Percentiles rank a stretch among this genome's conserved stretches.
phyloP scores from a whole-genome alignment of 2,797 vertebrate species.

The Spinus pinus region DNA sequence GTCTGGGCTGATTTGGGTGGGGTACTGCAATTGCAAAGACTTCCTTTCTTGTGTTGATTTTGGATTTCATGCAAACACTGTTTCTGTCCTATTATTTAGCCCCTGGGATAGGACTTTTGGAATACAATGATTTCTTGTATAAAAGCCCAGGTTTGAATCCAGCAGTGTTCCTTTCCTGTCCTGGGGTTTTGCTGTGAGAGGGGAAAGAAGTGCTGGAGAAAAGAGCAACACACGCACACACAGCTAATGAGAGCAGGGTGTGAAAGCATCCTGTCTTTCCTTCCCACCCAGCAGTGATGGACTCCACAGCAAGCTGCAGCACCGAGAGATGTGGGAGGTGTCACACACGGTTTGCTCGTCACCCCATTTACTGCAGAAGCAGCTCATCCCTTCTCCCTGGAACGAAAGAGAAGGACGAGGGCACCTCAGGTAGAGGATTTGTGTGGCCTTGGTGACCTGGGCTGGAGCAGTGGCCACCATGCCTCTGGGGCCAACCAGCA shows the following conservation, averaged over 20 bases:
- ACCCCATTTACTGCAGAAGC: not conserved
- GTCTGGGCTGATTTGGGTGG: not conserved
- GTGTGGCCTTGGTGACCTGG: rapidly evolving
- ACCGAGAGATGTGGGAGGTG: not conserved
- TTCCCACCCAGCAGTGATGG: not conserved
- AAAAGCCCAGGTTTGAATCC: not conserved
- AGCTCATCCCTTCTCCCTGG: rapidly evolving
- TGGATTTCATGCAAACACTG: not conserved
- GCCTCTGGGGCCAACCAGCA: not conserved
- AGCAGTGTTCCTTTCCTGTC: not conserved
- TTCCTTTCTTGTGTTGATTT: not conserved
- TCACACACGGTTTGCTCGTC: not conserved
- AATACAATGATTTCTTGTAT: not conserved
- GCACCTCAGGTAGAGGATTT: not conserved
- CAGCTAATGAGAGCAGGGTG: not conserved
- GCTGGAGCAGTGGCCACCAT: not conserved
- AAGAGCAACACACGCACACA: rapidly evolving
- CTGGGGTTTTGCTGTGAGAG: not conserved
- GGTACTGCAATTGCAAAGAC: not conserved
- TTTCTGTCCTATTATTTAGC: not conserved
- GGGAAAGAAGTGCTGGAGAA: not conserved
- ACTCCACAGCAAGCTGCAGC: not conserved
- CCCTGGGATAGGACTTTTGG: not conserved
- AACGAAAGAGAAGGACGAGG: rapidly evolving
- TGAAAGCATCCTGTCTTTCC: not conserved